Percentiles rank a stretch among this genome's conserved stretches.
phyloP scores from a whole-genome alignment of 2,888 invertebrate genomes.

The Caenorhabditis sp. region DNA sequence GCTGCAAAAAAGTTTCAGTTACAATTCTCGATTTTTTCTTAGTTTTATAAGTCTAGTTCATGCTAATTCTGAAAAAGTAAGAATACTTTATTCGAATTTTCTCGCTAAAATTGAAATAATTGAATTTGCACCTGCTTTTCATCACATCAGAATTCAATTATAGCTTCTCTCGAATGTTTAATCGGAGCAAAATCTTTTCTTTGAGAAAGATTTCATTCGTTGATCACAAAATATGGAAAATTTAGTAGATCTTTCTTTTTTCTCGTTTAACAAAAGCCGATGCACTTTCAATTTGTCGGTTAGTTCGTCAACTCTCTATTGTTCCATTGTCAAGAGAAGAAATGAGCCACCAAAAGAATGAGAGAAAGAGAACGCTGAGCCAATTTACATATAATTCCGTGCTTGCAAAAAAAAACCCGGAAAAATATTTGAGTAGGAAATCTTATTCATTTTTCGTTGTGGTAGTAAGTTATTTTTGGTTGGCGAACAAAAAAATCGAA shows the following conservation, averaged over 20 bases:
- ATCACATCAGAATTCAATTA: too few species aligned
- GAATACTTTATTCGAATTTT: not conserved
- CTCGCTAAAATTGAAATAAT: too few species aligned
- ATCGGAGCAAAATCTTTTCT: too few species aligned
- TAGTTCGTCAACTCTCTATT: not conserved
- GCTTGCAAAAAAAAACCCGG: not conserved
- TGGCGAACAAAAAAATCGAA: not conserved
- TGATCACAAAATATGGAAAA: too few species aligned
- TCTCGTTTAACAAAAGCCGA: not conserved
- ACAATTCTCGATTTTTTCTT: too few species aligned
- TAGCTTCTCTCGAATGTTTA: too few species aligned
- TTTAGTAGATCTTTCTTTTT: too few species aligned
- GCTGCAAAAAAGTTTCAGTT: constrained; percentile 20
- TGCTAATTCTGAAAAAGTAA: not conserved
- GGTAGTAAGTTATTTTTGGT: not conserved
- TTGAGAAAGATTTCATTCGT: too few species aligned
- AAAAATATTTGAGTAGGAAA: not conserved
- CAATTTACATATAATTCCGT: not conserved
- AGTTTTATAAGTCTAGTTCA: not conserved
- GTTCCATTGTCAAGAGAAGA: too few species aligned
- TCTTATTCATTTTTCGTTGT: not conserved
- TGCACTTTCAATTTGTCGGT: not conserved
- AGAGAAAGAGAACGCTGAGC: not conserved
- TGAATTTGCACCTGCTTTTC: too few species aligned
- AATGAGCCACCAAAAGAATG: not conserved